Base-by-base conservation (phyloP, 2,888 invertebrate genomes). In the Clepsis dumicolana region DNA sequence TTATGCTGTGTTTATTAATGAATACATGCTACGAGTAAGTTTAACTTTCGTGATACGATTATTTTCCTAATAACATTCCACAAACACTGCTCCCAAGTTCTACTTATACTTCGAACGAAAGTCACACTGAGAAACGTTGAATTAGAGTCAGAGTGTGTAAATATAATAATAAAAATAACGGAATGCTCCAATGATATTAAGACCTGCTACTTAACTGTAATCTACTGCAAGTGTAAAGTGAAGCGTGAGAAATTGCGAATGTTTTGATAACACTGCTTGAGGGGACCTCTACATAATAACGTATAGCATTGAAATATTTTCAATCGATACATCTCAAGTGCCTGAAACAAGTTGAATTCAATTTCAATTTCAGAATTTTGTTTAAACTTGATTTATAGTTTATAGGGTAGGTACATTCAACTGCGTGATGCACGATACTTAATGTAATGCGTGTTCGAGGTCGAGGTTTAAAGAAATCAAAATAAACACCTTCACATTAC, bases 391-490 rank as follows among this genome's bases (percentile, higher is more conserved):
- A 68, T 64, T 72, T 63, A 60, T 62, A 60, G 57, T n/a, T n/a
- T n/a, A n/a, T n/a, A n/a, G n/a, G n/a, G n/a, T n/a, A n/a, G 41
- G 56, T 72, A 63, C 62, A 44, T 73, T 75, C 73, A 66, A 56
- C 75, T 71, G 83, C 83, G 83, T 84, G 83, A 79, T 82, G 77
- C 82, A 83, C 82, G 83, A 85, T 76, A 76, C 77, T 74, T 76
- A 72, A 75, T 71, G 74, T 72, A 72, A 75, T 84, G 86, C 88
- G 85, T 88, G 86, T 82, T 80, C 76, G 82, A 81, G 84, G 87
- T 81, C 89, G 88, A 85, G 88, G 90, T 82, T 84, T 75, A 87
- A 90, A 86, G 91, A 92, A 91, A 93, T 90, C 93, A 88, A 83
- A 81, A 80, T 74, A 79, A 79, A 80, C 74, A 68, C 63, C 68